These are phyloP conservation scores for Lasioglossum albipes DNA, from an alignment of 1,140 invertebrate genomes.

Conservation along the genomic window DNA sequence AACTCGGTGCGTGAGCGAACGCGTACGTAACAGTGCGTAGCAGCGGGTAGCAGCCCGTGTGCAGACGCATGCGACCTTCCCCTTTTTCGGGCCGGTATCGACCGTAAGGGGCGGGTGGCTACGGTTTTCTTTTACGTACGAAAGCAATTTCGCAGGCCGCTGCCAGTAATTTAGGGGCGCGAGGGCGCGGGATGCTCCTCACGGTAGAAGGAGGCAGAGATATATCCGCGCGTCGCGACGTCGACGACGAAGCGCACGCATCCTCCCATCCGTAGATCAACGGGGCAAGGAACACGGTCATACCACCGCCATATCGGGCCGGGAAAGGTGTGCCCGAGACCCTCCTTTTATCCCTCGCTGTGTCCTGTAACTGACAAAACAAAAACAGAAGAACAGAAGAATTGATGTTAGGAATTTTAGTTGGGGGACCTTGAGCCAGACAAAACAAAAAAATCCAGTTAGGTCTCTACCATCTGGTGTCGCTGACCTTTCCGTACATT, in stretches of 20 bases:
- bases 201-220: not conserved
- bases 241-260: slow-evolving; percentile 27
- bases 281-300: slow-evolving; percentile 1
- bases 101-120: slow-evolving; percentile 45
- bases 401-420: too few relatives aligned
- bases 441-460: too few relatives aligned
- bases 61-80: slow-evolving; percentile 47
- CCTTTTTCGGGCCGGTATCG: slow-evolving; percentile 51
- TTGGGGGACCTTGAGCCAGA: too few relatives aligned
- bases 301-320: not conserved
- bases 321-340: not conserved
- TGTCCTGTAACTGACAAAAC: too few relatives aligned
- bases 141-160: slow-evolving; percentile 68
- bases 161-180: slow-evolving; percentile 68
- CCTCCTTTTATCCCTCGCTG: not conserved
- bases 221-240: slow-evolving; percentile 6
- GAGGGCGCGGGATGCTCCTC: slow-evolving; percentile 11
- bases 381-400: too few relatives aligned
- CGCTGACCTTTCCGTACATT: too few relatives aligned
- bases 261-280: slow-evolving; percentile 23
- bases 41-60: not conserved
- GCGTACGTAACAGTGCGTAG: not conserved
- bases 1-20: not conserved
- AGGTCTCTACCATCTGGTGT: too few relatives aligned
- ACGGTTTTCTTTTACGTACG: slow-evolving; percentile 68